Evolutionary conservation across 2,888 invertebrate species (phyloP).

Genomic region (Coenonympha arcania): DNA sequence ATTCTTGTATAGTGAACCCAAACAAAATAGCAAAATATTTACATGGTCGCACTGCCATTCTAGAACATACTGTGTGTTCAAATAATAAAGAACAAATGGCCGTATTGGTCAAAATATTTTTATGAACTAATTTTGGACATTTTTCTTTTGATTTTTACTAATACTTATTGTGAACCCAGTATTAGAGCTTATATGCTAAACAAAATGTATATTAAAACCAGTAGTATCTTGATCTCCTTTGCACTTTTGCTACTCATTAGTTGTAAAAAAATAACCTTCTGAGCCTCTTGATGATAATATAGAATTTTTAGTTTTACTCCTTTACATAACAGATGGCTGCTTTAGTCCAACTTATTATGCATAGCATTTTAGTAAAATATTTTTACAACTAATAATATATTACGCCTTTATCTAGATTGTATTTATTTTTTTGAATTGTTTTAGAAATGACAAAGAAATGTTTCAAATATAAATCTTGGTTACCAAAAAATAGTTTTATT

Average conservation of each 20-base stretch:
- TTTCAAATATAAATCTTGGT: constrained; percentile 30
- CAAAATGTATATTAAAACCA: background rate
- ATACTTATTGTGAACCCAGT: constrained; percentile 11
- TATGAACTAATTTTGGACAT: constrained; percentile 11
- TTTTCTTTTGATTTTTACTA: constrained; percentile 10
- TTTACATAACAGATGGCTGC: background rate
- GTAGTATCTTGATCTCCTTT: background rate
- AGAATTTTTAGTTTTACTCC: background rate
- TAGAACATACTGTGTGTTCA: constrained; percentile 21
- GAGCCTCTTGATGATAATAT: no score
- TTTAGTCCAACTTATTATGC: no score
- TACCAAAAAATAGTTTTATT: constrained; percentile 37
- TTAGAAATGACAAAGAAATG: constrained; percentile 17
- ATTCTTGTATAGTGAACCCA: no score
- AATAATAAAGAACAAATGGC: constrained; percentile 13
- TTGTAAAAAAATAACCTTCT: no score
- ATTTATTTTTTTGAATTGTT: constrained; percentile 22
- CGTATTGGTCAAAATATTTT: constrained; percentile 18
- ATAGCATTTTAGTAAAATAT: background rate
- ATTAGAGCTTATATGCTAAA: constrained; percentile 14
- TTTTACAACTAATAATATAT: constrained; percentile 5
- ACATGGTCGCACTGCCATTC: constrained; percentile 22
- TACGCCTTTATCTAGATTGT: constrained; percentile 18
- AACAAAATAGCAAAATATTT: no score
- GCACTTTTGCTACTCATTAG: no score